Evolutionary conservation across 2,797 vertebrate genomes (phyloP).

Genomic region (Hylomyscus alleni): DNA sequence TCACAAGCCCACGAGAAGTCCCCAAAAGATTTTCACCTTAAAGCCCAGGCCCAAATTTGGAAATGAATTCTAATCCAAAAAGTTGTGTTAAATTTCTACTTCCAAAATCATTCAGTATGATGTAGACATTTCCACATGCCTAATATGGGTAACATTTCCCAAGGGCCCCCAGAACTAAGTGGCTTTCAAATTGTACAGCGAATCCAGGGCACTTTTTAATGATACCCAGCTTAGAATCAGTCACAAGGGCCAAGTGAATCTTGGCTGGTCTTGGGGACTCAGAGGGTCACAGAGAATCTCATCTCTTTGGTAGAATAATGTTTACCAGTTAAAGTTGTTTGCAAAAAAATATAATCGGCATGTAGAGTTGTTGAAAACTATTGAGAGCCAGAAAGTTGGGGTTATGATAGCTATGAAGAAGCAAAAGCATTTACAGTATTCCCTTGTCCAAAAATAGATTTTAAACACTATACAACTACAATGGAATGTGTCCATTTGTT

Average conservation of each 20-base stretch:
- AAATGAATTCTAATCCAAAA: slow-evolving; percentile 78
- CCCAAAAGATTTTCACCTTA: slow-evolving; percentile 64
- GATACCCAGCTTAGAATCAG: slow-evolving; percentile 17
- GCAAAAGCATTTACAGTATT: slow-evolving; percentile 80
- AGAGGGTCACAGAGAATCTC: slow-evolving; percentile 45
- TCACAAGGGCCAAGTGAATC: not conserved
- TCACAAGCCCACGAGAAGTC: slow-evolving; percentile 25
- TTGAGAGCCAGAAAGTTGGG: slow-evolving; percentile 61
- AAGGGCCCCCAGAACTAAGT: not conserved
- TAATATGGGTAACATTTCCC: slow-evolving; percentile 65
- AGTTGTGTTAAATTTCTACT: slow-evolving; percentile 70
- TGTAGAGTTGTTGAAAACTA: slow-evolving; percentile 58
- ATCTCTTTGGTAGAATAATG: not conserved
- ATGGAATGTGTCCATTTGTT: slow-evolving; percentile 81
- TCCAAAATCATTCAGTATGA: slow-evolving; percentile 77
- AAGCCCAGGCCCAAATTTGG: slow-evolving; percentile 79
- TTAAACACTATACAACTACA: slow-evolving; percentile 78
- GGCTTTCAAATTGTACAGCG: not conserved
- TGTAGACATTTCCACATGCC: slow-evolving; percentile 63
- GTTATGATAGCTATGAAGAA: slow-evolving; percentile 74
- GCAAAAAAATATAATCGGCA: slow-evolving; percentile 30
- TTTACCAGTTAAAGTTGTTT: slow-evolving; percentile 59
- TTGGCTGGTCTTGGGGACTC: slow-evolving; percentile 21
- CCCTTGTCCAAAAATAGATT: slow-evolving; percentile 78
- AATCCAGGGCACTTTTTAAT: slow-evolving; percentile 18